Conservation (phyloP, 1,140 invertebrate species). For the Drosophila repleta region DNA sequence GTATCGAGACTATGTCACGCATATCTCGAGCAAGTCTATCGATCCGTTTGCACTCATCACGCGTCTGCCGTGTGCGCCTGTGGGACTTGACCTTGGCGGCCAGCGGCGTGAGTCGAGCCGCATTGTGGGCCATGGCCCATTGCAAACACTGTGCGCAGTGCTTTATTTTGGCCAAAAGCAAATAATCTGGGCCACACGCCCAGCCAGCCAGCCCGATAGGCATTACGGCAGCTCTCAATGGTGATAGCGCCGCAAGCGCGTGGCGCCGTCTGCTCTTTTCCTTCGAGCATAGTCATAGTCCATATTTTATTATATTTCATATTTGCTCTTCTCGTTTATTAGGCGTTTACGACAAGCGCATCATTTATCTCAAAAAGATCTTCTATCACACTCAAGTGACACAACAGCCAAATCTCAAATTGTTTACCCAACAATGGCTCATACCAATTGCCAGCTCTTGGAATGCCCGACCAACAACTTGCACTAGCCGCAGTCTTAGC, state of each 20-base stretch:
- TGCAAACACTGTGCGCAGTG: conserved; percentile 11
- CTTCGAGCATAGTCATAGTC: conserved; percentile 4
- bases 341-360: neutral
- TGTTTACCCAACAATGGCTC: neutral
- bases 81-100: conserved; percentile 41
- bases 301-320: neutral
- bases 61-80: conserved; percentile 60
- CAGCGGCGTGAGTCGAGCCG: neutral
- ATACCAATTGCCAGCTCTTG: neutral
- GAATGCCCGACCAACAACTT: no score
- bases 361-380: conserved; percentile 1
- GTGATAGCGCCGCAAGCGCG: neutral
- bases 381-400: neutral
- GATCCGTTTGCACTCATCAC: conserved; percentile 41
- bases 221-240: conserved; percentile 5
- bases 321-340: neutral
- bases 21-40: conserved; percentile 22
- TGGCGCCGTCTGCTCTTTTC: no score
- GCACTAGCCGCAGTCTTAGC: no score
- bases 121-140: conserved; percentile 61
- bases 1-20: neutral
- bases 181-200: conserved; percentile 26
- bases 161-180: conserved; percentile 19
- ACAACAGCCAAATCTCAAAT: neutral
- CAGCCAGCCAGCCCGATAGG: conserved; percentile 1